These are phyloP conservation scores for Sternotherus odoratus DNA, from an alignment of 2,797 vertebrate genomes.

Conservation along the genomic window DNA sequence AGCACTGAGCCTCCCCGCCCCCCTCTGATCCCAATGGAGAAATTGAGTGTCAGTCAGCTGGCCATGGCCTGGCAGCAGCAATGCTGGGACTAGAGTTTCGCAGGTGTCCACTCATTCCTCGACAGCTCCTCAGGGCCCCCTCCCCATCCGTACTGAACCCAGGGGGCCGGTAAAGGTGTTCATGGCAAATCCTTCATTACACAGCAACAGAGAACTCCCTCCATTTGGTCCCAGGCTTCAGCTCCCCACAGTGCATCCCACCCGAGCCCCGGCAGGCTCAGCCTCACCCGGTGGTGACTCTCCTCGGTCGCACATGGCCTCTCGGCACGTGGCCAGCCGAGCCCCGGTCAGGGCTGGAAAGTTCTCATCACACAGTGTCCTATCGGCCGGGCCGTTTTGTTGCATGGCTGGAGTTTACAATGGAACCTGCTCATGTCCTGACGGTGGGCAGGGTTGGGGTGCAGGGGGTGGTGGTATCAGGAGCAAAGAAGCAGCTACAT, in stretches of 20 bases:
- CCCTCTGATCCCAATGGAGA: not conserved
- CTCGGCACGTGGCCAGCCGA: not conserved
- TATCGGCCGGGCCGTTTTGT: too few species aligned
- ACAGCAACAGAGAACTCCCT: not conserved
- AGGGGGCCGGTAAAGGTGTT: not conserved
- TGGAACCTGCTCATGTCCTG: not conserved
- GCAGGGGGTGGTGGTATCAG: not conserved
- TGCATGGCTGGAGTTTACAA: not conserved
- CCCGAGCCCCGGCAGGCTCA: not conserved
- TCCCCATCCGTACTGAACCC: not conserved
- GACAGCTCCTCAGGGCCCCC: not conserved
- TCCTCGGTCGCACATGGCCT: not conserved
- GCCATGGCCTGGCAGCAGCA: not conserved
- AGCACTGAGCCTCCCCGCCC: not conserved
- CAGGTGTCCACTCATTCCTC: not conserved
- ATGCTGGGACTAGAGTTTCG: not conserved
- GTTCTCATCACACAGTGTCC: not conserved
- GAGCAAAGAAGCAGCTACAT: not conserved
- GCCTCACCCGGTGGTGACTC: not conserved
- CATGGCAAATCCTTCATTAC: not conserved
- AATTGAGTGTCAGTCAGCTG: not conserved
- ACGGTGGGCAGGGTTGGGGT: not conserved
- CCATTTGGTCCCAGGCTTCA: not conserved
- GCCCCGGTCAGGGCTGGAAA: not conserved
- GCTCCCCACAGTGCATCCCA: not conserved